These are phyloP conservation scores for Lysandra coridon DNA, from an alignment of 2,888 invertebrate species.

Conservation along the genomic window DNA sequence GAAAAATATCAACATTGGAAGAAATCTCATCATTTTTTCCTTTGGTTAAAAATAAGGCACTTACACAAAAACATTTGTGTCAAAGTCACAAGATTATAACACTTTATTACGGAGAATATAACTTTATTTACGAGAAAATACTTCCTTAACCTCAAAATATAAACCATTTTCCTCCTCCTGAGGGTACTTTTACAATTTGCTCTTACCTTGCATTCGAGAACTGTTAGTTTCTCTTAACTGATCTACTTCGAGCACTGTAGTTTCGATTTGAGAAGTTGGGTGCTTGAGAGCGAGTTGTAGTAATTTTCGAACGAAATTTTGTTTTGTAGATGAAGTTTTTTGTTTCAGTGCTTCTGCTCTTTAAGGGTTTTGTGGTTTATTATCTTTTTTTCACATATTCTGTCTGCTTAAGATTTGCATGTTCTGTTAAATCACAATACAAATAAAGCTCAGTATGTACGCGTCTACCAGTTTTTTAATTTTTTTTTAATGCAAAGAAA, in stretches of 20 bases:
- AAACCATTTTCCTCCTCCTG: not conserved
- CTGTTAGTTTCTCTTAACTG: slow-evolving; percentile 16
- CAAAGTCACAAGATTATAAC: not conserved
- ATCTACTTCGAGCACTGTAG: slow-evolving; percentile 8
- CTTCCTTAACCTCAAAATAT: not conserved
- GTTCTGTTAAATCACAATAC: too few relatives aligned
- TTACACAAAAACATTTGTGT: not conserved
- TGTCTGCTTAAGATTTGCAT: not conserved
- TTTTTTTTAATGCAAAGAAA: too few relatives aligned
- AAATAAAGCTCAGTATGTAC: too few relatives aligned
- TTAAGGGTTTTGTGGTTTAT: not conserved
- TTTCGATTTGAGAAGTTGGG: slow-evolving; percentile 1
- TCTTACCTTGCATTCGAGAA: slow-evolving; percentile 13
- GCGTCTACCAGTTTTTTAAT: too few relatives aligned
- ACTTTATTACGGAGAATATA: not conserved
- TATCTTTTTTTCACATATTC: not conserved
- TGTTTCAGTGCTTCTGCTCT: not conserved
- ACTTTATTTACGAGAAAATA: not conserved
- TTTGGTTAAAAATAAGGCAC: too few relatives aligned
- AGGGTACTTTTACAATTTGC: not conserved
- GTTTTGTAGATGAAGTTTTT: slow-evolving; percentile 5
- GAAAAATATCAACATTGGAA: too few relatives aligned
- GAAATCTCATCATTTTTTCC: too few relatives aligned
- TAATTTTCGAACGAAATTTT: slow-evolving; percentile 21
- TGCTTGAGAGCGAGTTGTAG: slow-evolving; percentile 6